phyloP scores from a whole-genome alignment of 2,888 invertebrate genomes.

The Antitype chi region DNA sequence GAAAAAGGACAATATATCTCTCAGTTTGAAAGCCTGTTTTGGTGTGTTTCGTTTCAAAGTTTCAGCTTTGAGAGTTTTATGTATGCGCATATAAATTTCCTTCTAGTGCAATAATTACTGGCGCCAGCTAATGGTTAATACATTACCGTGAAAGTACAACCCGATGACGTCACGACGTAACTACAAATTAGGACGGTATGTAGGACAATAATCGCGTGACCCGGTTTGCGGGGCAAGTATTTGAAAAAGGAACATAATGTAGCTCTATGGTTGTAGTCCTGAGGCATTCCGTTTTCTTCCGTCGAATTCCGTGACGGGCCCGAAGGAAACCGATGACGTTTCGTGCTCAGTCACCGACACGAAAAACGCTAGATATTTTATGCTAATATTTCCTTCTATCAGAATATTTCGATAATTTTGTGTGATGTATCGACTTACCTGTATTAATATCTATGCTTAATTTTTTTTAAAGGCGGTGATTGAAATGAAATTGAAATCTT shows the following conservation, averaged over 20 bases:
- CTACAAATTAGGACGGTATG: constrained; percentile 71
- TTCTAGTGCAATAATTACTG: constrained; percentile 55
- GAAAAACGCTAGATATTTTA: constrained; percentile 1
- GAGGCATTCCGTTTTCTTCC: constrained; percentile 7
- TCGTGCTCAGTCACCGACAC: constrained; percentile 17
- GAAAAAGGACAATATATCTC: neutral
- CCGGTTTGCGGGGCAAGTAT: constrained; percentile 56
- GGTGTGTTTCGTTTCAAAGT: constrained; percentile 3
- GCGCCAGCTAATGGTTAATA: constrained; percentile 68
- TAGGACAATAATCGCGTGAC: constrained; percentile 74
- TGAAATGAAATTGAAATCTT: too few species aligned
- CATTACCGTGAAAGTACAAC: constrained; percentile 66
- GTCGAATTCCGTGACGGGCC: constrained; percentile 24
- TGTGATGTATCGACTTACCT: too few species aligned
- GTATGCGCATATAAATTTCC: constrained; percentile 21
- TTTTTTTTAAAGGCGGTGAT: too few species aligned
- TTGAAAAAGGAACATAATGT: constrained; percentile 45
- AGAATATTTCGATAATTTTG: too few species aligned
- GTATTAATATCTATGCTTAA: too few species aligned
- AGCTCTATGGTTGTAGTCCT: constrained; percentile 24
- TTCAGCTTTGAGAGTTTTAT: constrained; percentile 19
- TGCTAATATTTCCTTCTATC: constrained; percentile 11
- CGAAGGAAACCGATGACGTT: constrained; percentile 12
- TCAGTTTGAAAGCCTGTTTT: neutral
- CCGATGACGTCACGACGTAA: constrained; percentile 67